Evolutionary conservation across 2,113 vertebrate genomes (phyloP).

Genomic region (Recurvirostra avosetta): DNA sequence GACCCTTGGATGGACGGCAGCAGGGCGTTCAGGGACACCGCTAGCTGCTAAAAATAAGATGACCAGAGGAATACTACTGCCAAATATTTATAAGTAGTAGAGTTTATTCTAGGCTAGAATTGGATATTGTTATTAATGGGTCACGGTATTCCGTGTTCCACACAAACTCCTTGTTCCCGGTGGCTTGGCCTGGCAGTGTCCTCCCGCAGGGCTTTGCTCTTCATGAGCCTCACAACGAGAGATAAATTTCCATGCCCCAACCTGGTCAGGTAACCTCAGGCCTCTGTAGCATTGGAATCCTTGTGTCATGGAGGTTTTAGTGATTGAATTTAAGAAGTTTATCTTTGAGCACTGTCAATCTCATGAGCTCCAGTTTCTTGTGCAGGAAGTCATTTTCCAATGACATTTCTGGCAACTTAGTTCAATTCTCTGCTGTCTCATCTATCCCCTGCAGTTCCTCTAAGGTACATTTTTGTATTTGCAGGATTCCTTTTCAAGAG

Average conservation of each 20-base stretch:
- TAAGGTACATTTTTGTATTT: background rate
- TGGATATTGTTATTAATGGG: background rate
- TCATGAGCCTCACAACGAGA: background rate
- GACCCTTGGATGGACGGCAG: fast-evolving
- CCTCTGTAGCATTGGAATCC: background rate
- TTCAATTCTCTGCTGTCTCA: background rate
- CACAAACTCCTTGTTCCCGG: background rate
- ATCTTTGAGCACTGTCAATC: background rate
- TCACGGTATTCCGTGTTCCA: fast-evolving
- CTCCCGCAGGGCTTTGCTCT: background rate
- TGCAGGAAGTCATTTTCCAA: background rate
- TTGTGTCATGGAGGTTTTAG: background rate
- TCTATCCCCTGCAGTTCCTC: background rate
- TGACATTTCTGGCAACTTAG: background rate
- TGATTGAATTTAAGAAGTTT: background rate
- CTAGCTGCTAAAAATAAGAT: background rate
- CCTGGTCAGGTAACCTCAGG: background rate
- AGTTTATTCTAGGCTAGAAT: background rate
- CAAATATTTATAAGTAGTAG: background rate
- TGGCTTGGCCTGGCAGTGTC: fast-evolving
- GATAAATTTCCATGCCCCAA: background rate
- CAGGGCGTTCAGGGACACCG: background rate
- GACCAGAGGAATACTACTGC: no score
- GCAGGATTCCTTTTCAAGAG: background rate
- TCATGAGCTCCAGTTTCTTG: background rate